Percentiles rank a stretch among this genome's conserved stretches.
Evolutionary conservation across 2,797 vertebrate genomes (phyloP).

Genomic region (Coracias cyanogaster): DNA sequence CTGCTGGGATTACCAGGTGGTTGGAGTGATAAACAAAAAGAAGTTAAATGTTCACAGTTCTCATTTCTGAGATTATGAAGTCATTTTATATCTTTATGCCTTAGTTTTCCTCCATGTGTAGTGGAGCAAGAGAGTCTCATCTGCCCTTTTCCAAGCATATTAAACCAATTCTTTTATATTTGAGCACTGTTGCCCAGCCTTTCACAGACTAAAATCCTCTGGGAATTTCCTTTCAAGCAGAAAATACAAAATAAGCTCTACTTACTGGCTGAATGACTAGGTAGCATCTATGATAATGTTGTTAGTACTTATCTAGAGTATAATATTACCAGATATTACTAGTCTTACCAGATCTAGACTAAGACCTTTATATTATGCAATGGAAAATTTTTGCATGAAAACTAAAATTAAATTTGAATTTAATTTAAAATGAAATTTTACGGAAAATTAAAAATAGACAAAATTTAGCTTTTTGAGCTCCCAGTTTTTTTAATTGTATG

Average conservation of each 20-base stretch:
- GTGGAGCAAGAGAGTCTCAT: slow-evolving; percentile 6
- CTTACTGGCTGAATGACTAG: background rate
- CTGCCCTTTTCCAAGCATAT: slow-evolving; percentile 19
- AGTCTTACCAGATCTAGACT: background rate
- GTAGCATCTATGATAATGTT: background rate
- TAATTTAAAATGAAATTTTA: background rate
- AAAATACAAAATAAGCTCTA: background rate
- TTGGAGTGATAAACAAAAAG: slow-evolving; percentile 18
- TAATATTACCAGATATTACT: background rate
- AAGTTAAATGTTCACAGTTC: background rate
- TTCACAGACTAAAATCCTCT: background rate
- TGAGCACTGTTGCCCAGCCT: background rate
- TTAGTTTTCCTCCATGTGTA: background rate
- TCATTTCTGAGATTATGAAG: slow-evolving; percentile 27
- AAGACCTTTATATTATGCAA: background rate
- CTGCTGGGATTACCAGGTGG: background rate
- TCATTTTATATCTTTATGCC: slow-evolving; percentile 1
- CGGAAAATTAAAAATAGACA: background rate
- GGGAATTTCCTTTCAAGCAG: slow-evolving; percentile 15
- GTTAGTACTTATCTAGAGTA: background rate
- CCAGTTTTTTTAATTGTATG: background rate
- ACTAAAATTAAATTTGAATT: background rate
- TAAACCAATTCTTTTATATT: slow-evolving; percentile 3
- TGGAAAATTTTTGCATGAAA: background rate
- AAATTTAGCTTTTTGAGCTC: background rate